Evolutionary conservation across 2,797 vertebrate species (phyloP), one percentile per base, ranked within the genome.

Genomic region (Hyperoplus lanceolatus): DNA sequence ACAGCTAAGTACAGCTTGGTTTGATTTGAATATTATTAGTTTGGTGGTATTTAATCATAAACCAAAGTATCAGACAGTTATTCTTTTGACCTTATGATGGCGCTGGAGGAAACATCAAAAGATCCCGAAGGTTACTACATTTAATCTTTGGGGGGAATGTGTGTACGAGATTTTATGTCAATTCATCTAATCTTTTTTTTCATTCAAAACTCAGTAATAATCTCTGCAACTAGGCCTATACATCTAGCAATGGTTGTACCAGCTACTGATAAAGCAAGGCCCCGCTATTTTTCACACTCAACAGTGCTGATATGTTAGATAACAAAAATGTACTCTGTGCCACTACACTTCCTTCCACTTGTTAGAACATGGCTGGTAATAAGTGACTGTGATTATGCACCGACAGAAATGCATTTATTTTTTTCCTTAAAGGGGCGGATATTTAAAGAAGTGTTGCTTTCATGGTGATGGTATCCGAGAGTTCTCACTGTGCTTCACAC

Each of bases 361-460:
- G 43, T 63, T 59, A 55, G 43, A 58, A 4, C 51, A 67, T 51
- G 14, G 8, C 58, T 29, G 50, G 45, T 49, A 78, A 77, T 51
- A 71, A 60, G 49, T 46, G 42, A 36, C 67, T 66, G 56, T 58
- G 81, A 42, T 71, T 70, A 64, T 11, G n/a, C 67, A 59, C 36
- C 5, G 45, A 51, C 12, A 45, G 58, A 60, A 64, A 62, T 18
- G 43, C 12, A 0, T 59, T 85, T 82, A 53, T 75, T 85, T 86
- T 81, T 70, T 29, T 29, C 29, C 63, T 49, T 72, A 70, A 67
- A 68, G 1, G 8, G 76, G 65, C 1, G 1, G 80, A 66, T 92
- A 89, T 92, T 90, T 89, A 79, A 85, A 88, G 90, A 86, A 51
- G 82, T 78, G 75, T 74, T 84, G 73, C 81, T 81, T 83, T 82